Percentiles rank a stretch among this genome's conserved stretches.
phyloP scores from a whole-genome alignment of 2,888 invertebrate genomes.

The Sinohyriopsis cumingii region DNA sequence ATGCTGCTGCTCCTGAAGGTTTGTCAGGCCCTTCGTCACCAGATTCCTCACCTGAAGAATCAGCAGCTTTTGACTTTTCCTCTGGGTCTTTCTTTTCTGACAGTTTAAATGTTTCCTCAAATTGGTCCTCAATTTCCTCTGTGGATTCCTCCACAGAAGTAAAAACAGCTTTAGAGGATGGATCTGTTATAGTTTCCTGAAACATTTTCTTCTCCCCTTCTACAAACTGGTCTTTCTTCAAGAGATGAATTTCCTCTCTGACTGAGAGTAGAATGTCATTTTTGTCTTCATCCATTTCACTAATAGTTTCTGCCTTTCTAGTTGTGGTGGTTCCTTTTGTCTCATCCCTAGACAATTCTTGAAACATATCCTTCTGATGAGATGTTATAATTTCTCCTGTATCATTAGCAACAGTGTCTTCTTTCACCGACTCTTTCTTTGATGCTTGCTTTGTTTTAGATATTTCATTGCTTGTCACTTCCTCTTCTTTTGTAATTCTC shows the following conservation, averaged over 20 bases:
- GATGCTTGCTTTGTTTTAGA: constrained; percentile 16
- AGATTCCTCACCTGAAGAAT: constrained; percentile 4
- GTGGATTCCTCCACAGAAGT: too few relatives aligned
- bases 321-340: neutral
- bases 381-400: constrained; percentile 10
- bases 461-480: constrained; percentile 9
- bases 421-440: constrained; percentile 3
- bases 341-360: constrained; percentile 26
- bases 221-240: too few relatives aligned
- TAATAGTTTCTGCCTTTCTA: neutral
- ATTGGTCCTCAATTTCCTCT: too few relatives aligned
- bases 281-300: too few relatives aligned
- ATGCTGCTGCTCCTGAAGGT: constrained; percentile 12
- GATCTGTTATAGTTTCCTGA: too few relatives aligned
- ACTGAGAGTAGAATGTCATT: too few relatives aligned
- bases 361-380: constrained; percentile 34
- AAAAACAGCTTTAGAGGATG: too few relatives aligned
- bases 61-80: neutral
- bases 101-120: too few relatives aligned
- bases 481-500: constrained; percentile 24
- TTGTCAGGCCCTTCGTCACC: constrained; percentile 15
- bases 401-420: constrained; percentile 2
- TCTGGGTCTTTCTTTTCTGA: constrained; percentile 6
- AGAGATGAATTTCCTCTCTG: too few relatives aligned
- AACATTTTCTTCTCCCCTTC: too few relatives aligned